These are phyloP conservation scores for Saccostrea echinata DNA, from an alignment of 1,140 invertebrate species.

Conservation along the genomic window DNA sequence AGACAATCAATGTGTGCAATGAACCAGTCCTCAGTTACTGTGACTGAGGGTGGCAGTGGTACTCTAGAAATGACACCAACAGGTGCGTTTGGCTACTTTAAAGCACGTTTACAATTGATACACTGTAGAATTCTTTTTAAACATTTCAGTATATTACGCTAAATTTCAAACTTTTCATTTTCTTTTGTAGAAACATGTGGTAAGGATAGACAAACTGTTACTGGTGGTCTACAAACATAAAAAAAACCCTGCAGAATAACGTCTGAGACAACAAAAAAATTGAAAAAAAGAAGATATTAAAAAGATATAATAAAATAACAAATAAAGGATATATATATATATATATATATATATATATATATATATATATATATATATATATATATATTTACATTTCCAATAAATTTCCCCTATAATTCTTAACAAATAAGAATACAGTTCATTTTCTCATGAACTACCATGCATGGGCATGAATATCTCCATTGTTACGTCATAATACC, in stretches of 20 bases:
- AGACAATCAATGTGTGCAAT: background rate
- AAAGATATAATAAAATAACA: no score
- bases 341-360: no score
- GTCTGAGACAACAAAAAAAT: background rate
- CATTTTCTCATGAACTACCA: no score
- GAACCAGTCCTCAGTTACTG: background rate
- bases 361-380: no score
- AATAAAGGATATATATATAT: no score
- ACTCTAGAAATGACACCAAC: conserved; percentile 1
- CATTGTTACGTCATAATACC: no score
- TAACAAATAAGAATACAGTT: no score
- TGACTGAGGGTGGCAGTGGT: background rate
- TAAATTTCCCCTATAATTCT: no score
- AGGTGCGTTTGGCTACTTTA: background rate
- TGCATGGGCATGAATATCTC: no score
- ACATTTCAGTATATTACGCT: background rate
- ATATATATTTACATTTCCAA: no score
- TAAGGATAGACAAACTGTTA: background rate
- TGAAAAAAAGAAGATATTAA: background rate
- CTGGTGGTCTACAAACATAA: background rate
- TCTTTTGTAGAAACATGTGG: conserved; percentile 7
- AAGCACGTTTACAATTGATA: background rate
- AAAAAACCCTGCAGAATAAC: background rate
- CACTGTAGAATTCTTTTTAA: background rate
- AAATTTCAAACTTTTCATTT: background rate